These are phyloP conservation scores for Strigamia maritima DNA, from an alignment of 2,888 invertebrate species.

Conservation along the genomic window DNA sequence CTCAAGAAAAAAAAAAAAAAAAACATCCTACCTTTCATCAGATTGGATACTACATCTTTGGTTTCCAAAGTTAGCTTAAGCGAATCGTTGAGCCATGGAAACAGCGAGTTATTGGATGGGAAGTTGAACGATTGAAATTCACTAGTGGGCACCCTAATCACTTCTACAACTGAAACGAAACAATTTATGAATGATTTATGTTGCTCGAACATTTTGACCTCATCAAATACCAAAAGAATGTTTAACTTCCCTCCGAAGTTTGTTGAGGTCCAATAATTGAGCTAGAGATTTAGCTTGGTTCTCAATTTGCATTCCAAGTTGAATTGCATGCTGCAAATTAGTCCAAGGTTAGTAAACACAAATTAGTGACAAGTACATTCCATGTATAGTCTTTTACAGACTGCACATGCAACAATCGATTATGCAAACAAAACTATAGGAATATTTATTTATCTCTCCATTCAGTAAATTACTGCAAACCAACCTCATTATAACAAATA, in stretches of 20 bases:
- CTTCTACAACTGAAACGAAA: slow-evolving; percentile 26
- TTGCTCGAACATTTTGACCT: neutral
- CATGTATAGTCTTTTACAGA: too few species aligned
- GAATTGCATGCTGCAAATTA: slow-evolving; percentile 25
- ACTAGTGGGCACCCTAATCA: neutral
- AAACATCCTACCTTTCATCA: neutral
- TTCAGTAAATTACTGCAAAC: too few species aligned
- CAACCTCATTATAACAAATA: too few species aligned
- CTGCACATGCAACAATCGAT: too few species aligned
- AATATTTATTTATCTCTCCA: too few species aligned
- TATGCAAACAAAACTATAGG: too few species aligned
- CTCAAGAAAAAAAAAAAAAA: neutral
- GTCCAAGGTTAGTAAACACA: neutral
- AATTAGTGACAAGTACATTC: neutral
- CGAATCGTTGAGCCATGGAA: slow-evolving; percentile 5
- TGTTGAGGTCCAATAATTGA: slow-evolving; percentile 1
- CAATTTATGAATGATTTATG: slow-evolving; percentile 11
- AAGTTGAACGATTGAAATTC: slow-evolving; percentile 19
- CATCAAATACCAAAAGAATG: neutral
- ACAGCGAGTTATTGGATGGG: slow-evolving; percentile 31
- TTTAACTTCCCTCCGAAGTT: neutral
- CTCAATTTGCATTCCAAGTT: slow-evolving; percentile 13
- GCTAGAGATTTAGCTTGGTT: slow-evolving; percentile 21
- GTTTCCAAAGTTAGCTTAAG: slow-evolving; percentile 8
- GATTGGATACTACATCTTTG: neutral